Evolutionary conservation across 2,797 vertebrate genomes (phyloP).

Genomic region (Momotus momota): DNA sequence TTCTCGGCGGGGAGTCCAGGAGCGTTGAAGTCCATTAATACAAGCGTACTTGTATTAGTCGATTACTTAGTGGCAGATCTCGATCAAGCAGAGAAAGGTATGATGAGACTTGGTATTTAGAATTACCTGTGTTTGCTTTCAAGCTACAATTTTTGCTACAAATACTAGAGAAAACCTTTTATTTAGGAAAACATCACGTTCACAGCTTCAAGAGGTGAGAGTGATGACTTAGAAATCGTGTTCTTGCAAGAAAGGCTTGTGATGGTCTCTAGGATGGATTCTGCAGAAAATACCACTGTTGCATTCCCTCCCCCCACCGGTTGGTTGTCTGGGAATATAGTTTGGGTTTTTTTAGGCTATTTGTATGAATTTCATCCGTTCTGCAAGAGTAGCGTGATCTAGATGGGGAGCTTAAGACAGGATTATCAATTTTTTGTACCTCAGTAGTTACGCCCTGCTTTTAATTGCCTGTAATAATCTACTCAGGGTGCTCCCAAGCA

Average conservation of each 20-base stretch:
- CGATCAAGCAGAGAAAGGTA: neutral
- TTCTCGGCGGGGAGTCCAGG: neutral
- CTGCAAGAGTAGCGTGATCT: neutral
- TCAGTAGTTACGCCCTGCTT: neutral
- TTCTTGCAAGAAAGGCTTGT: neutral
- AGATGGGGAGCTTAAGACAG: neutral
- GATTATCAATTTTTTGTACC: neutral
- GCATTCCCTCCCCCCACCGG: rapidly evolving
- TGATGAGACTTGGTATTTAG: neutral
- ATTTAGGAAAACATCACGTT: neutral
- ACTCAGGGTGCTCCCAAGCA: neutral
- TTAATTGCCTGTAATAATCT: neutral
- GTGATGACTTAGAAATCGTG: neutral
- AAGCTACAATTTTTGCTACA: neutral
- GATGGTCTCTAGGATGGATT: neutral
- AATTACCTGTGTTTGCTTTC: neutral
- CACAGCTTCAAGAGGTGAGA: neutral
- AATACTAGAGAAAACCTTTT: neutral
- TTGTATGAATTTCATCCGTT: neutral
- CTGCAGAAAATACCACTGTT: neutral
- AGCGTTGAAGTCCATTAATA: neutral
- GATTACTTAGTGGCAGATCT: neutral
- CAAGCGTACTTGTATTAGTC: neutral
- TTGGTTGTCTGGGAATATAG: neutral
- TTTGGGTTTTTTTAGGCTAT: neutral